phyloP scores from a whole-genome alignment of 1,140 invertebrate species.

The Aphaenogaster floridana region DNA sequence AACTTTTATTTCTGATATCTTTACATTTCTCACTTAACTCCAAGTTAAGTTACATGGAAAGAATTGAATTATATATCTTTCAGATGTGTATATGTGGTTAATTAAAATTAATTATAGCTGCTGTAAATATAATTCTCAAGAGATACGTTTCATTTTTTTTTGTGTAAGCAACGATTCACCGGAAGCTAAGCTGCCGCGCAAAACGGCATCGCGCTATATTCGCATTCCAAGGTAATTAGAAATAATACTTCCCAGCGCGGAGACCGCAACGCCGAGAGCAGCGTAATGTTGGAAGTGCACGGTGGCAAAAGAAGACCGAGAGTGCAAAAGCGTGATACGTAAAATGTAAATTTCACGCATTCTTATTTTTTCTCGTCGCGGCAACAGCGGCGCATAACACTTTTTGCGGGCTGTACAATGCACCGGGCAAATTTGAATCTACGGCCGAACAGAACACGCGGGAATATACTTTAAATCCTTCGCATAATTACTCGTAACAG shows the following conservation, averaged over 20 bases:
- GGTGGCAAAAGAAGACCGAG: background rate
- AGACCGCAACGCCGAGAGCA: conserved; percentile 45
- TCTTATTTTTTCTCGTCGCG: conserved; percentile 60
- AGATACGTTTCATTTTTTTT: conserved; percentile 52
- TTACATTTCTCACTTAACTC: background rate
- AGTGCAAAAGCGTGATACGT: conserved; percentile 61
- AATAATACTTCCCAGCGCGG: conserved; percentile 68
- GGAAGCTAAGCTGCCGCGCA: conserved; percentile 41
- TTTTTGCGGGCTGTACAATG: conserved; percentile 55
- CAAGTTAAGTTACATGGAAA: background rate
- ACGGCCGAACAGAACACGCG: conserved; percentile 40
- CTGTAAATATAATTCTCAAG: conserved; percentile 36
- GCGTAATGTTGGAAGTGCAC: conserved; percentile 34
- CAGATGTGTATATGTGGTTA: conserved; percentile 1
- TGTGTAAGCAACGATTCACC: conserved; percentile 46
- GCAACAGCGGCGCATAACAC: conserved; percentile 36
- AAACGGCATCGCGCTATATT: conserved; percentile 64
- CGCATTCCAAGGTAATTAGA: conserved; percentile 68
- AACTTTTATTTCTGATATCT: conserved; percentile 7
- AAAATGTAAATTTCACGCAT: conserved; percentile 57
- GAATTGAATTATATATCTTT: background rate
- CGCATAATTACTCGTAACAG: conserved; percentile 61
- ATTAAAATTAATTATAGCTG: conserved; percentile 56
- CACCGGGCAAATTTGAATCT: conserved; percentile 58
- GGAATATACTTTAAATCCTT: conserved; percentile 48